A percentile compares a stretch with the other conserved stretches of the same genome.
Evolutionary conservation across 2,888 invertebrate species (phyloP).

Genomic region (Molorchus minor): DNA sequence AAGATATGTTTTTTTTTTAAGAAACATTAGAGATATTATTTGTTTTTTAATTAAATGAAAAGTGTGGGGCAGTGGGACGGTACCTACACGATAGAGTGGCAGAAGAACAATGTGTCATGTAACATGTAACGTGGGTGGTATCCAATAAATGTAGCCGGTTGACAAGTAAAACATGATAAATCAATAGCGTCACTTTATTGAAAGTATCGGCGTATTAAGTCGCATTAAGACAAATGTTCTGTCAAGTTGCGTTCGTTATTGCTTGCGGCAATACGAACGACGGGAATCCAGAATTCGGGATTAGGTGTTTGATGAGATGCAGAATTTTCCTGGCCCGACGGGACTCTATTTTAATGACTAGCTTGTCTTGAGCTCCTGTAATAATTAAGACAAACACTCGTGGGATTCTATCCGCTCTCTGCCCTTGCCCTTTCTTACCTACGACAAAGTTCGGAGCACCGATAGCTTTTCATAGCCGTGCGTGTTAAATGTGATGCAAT

Average conservation of each 20-base stretch:
- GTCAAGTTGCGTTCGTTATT: conserved; percentile 60
- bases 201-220: conserved; percentile 54
- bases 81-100: neutral
- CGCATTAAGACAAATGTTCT: conserved; percentile 61
- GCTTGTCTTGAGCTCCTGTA: conserved; percentile 61
- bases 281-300: conserved; percentile 54
- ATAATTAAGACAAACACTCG: conserved; percentile 65
- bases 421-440: conserved; percentile 40
- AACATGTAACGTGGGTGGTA: conserved; percentile 32
- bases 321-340: conserved; percentile 56
- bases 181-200: conserved; percentile 53
- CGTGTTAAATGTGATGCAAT: neutral
- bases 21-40: too few species aligned
- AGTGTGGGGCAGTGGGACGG: neutral
- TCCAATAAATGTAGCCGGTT: conserved; percentile 37
- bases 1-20: too few species aligned
- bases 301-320: conserved; percentile 62
- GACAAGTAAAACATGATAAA: conserved; percentile 48
- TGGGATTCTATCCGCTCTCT: conserved; percentile 54
- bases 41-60: neutral
- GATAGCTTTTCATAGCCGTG: conserved; percentile 14
- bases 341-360: conserved; percentile 62
- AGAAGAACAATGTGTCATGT: conserved; percentile 31
- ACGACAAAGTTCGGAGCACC: conserved; percentile 22
- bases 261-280: conserved; percentile 49